phyloP scores from a whole-genome alignment of 2,888 invertebrate genomes.

The Bembecia ichneumoniformis region DNA sequence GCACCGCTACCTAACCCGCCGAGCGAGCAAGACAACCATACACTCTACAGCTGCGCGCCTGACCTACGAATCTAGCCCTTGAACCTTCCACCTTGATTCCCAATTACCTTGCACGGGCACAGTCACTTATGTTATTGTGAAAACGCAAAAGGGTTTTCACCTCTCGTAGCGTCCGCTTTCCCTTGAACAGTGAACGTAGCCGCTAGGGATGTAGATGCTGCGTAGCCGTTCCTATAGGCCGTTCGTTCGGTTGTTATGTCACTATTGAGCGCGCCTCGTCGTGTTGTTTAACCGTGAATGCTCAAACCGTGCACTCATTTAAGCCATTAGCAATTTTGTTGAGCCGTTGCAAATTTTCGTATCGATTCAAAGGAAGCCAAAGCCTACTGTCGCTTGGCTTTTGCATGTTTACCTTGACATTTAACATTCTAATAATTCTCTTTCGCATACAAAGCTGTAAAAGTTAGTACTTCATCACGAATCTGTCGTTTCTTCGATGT shows the following conservation, averaged over 20 bases:
- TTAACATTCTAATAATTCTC: no score
- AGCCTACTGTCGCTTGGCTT: no score
- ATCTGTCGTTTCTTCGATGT: no score
- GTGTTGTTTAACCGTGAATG: slow-evolving; percentile 62
- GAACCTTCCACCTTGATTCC: slow-evolving; percentile 54
- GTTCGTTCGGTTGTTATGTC: slow-evolving; percentile 59
- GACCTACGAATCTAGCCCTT: slow-evolving; percentile 61
- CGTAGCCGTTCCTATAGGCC: slow-evolving; percentile 46
- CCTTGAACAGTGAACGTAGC: slow-evolving; percentile 45
- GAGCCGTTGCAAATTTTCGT: no score
- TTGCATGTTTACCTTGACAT: no score
- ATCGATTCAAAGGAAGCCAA: no score
- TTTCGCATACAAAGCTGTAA: no score
- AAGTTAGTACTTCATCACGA: no score
- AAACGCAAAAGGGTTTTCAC: slow-evolving; percentile 63
- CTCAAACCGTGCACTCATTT: slow-evolving; percentile 41
- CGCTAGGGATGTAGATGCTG: slow-evolving; percentile 65
- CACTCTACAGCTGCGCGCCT: slow-evolving; percentile 32
- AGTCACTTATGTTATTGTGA: slow-evolving; percentile 56
- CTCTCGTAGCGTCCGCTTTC: slow-evolving; percentile 46
- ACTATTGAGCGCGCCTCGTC: slow-evolving; percentile 59
- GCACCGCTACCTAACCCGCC: slow-evolving; percentile 64
- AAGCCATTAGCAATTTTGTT: slow-evolving; percentile 6
- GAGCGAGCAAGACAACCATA: slow-evolving; percentile 65
- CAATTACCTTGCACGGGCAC: slow-evolving; percentile 47